A percentile compares a stretch with the other conserved stretches of the same genome.
These are phyloP conservation scores for Notolabrus celidotus DNA, from an alignment of 2,797 vertebrate genomes.

Conservation along the genomic window DNA sequence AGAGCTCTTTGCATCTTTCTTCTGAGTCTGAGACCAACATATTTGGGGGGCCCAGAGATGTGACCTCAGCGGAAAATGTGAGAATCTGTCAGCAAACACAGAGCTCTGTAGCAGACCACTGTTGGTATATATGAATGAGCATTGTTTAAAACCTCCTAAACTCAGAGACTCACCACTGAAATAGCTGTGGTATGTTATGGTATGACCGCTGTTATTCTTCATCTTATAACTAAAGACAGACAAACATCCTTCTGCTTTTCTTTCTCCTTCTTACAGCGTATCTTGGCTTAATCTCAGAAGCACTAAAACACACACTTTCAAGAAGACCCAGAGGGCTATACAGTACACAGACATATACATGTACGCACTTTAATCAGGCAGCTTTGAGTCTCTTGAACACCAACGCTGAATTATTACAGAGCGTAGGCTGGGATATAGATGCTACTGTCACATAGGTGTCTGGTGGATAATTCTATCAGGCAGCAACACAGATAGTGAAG, in stretches of 20 bases:
- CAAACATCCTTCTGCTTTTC: constrained; percentile 5
- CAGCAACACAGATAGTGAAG: constrained; percentile 26
- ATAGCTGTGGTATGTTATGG: constrained; percentile 20
- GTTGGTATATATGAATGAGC: constrained; percentile 29
- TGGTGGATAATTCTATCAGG: constrained; percentile 43
- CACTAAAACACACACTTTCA: neutral
- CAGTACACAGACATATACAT: constrained; percentile 15
- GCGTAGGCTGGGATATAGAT: constrained; percentile 34
- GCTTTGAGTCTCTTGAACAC: constrained; percentile 26
- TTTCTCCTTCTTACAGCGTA: neutral
- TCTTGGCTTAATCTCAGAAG: neutral
- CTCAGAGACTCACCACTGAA: constrained; percentile 15
- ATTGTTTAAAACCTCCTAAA: constrained; percentile 29
- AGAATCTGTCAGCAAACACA: constrained; percentile 25
- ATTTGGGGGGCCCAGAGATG: constrained; percentile 13
- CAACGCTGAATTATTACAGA: constrained; percentile 39
- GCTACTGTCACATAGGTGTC: constrained; percentile 38
- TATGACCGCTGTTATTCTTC: constrained; percentile 5
- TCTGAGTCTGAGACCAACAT: constrained; percentile 2
- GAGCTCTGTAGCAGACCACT: constrained; percentile 21
- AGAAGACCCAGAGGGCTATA: constrained; percentile 9
- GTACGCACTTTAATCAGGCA: constrained; percentile 11
- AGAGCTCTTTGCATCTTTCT: constrained; percentile 16
- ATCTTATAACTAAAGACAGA: constrained; percentile 21
- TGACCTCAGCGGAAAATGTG: constrained; percentile 40